Percentiles rank a stretch among this genome's conserved stretches.
Conservation (phyloP, 2,797 vertebrate genomes). For the Falco naumanni region DNA sequence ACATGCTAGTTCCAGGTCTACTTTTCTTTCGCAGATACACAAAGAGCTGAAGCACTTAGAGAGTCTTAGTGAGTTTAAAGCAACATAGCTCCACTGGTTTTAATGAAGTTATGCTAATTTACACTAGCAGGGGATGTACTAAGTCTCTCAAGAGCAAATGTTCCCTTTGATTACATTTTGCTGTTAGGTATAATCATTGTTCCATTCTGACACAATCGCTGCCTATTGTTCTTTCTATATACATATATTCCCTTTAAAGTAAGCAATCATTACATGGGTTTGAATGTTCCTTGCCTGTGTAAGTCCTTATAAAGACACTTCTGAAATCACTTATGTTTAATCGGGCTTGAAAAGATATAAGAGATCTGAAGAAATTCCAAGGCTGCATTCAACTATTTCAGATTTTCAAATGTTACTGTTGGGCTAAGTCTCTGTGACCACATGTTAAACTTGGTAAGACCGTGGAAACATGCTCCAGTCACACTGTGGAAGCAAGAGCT, state of each 20-base stretch:
- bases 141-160: not conserved
- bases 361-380: not conserved
- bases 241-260: not conserved
- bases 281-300: not conserved
- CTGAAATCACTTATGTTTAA: not conserved
- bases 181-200: not conserved
- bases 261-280: not conserved
- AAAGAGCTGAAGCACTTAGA: not conserved
- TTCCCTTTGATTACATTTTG: slow-evolving; percentile 39
- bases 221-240: not conserved
- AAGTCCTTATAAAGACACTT: not conserved
- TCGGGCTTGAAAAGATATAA: not conserved
- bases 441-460: not conserved
- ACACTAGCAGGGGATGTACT: not conserved
- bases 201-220: not conserved
- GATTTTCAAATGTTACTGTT: not conserved
- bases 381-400: not conserved
- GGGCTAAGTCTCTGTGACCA: not conserved
- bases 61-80: not conserved
- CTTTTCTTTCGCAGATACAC: not conserved
- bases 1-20: not conserved
- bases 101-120: slow-evolving; percentile 46
- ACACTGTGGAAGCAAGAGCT: not conserved
- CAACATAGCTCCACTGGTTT: not conserved
- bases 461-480: not conserved